These are phyloP conservation scores for Incurvaria masculella DNA, from an alignment of 2,888 invertebrate genomes.

Conservation along the genomic window DNA sequence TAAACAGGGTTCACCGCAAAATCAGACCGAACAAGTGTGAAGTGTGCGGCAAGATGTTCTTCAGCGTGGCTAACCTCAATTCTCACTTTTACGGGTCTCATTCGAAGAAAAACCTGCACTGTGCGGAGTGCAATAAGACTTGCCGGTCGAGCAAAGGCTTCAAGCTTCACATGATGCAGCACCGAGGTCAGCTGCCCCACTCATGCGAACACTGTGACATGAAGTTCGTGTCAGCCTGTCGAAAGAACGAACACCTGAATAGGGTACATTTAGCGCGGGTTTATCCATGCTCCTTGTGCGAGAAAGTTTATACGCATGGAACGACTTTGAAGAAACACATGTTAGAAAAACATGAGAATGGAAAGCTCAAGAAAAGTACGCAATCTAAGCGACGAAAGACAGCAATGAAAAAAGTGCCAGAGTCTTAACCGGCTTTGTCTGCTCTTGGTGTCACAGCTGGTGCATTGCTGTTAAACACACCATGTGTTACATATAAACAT, in stretches of 20 bases:
- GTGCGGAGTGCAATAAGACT: constrained; percentile 33
- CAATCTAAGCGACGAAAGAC: too few species aligned
- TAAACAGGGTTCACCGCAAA: background rate
- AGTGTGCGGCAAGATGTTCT: background rate
- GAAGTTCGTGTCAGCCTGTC: constrained; percentile 36
- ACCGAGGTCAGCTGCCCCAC: constrained; percentile 41
- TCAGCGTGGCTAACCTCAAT: background rate
- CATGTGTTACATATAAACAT: too few species aligned
- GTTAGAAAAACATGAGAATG: background rate
- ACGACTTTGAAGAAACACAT: background rate
- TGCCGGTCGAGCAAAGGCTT: constrained; percentile 39
- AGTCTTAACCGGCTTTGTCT: too few species aligned
- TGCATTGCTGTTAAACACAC: too few species aligned
- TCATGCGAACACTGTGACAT: constrained; percentile 38
- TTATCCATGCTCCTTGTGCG: background rate
- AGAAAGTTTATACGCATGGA: background rate
- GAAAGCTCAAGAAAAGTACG: too few species aligned
- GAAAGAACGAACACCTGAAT: constrained; percentile 35
- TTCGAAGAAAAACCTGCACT: constrained; percentile 38
- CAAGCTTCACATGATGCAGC: constrained; percentile 35
- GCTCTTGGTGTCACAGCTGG: too few species aligned
- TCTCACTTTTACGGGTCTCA: constrained; percentile 40
- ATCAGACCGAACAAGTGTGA: background rate
- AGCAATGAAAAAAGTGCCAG: too few species aligned
- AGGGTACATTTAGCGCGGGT: constrained; percentile 34